These are phyloP conservation scores for Gymnoscelis rufifasciata DNA, from an alignment of 2,888 invertebrate genomes.

Conservation along the genomic window DNA sequence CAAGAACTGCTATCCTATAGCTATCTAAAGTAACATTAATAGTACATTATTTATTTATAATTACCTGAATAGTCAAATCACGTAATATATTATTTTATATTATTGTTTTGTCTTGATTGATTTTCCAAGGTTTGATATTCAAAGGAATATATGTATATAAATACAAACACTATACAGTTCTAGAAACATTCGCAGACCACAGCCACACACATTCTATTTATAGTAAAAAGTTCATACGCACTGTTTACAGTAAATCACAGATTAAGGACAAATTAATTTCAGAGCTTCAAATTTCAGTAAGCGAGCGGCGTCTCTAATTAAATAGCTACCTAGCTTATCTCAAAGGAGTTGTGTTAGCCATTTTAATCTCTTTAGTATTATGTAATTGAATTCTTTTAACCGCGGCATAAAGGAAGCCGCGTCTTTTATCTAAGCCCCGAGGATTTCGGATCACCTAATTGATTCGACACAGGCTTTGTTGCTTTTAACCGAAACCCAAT, in stretches of 20 bases:
- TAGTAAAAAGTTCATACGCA: not conserved
- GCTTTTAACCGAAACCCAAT: conserved; percentile 38
- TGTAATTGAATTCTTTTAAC: conserved; percentile 75
- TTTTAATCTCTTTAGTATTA: conserved; percentile 71
- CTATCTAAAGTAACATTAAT: no score
- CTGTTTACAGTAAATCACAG: conserved; percentile 4
- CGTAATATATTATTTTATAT: no score
- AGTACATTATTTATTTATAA: no score
- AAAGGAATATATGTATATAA: no score
- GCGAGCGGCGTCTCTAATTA: conserved; percentile 54
- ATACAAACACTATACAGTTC: no score
- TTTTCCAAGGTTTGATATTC: no score
- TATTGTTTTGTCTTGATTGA: no score
- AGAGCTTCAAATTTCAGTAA: conserved; percentile 40
- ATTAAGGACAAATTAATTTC: conserved; percentile 22
- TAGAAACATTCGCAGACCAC: no score
- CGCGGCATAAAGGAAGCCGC: conserved; percentile 66
- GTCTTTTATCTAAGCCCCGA: conserved; percentile 61
- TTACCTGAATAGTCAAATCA: no score
- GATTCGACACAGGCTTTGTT: conserved; percentile 57
- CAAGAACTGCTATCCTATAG: no score
- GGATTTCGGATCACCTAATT: conserved; percentile 63
- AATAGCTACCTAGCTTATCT: conserved; percentile 57
- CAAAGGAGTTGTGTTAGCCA: conserved; percentile 68
- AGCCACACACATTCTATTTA: no score